phyloP scores from a whole-genome alignment of 2,888 invertebrate genomes.

The Odontothrips loti region DNA sequence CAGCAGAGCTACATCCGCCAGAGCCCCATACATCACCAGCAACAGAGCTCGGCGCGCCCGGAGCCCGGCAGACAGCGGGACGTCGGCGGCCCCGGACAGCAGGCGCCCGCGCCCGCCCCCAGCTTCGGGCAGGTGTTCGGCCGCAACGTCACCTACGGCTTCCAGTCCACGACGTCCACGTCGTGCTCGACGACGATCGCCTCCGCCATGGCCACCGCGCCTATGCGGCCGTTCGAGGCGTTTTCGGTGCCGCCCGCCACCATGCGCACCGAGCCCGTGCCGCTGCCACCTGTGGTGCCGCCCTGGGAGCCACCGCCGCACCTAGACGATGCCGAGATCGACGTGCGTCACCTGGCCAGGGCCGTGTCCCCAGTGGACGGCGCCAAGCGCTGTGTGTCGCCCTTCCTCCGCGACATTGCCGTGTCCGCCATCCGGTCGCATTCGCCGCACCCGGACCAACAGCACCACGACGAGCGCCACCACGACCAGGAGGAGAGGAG shows the following conservation, averaged over 20 bases:
- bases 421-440: conserved; percentile 9
- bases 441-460: background rate
- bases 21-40: background rate
- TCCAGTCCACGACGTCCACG: background rate
- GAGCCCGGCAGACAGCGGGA: too few species aligned
- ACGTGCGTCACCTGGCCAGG: background rate
- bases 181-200: conserved; percentile 40
- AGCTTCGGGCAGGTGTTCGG: background rate
- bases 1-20: background rate
- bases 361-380: conserved; percentile 16
- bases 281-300: conserved; percentile 3
- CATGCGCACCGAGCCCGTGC: conserved; percentile 18
- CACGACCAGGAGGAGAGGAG: background rate
- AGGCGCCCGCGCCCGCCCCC: too few species aligned
- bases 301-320: conserved; percentile 28
- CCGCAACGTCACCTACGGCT: background rate
- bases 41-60: background rate
- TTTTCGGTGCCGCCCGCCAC: conserved; percentile 34
- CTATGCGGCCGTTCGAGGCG: conserved; percentile 39
- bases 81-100: too few species aligned
- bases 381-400: conserved; percentile 13
- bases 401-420: background rate
- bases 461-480: background rate
- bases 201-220: conserved; percentile 37
- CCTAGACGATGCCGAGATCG: background rate